Evolutionary conservation across 1,140 invertebrate species (phyloP).

Genomic region (Euwallacea similis): DNA sequence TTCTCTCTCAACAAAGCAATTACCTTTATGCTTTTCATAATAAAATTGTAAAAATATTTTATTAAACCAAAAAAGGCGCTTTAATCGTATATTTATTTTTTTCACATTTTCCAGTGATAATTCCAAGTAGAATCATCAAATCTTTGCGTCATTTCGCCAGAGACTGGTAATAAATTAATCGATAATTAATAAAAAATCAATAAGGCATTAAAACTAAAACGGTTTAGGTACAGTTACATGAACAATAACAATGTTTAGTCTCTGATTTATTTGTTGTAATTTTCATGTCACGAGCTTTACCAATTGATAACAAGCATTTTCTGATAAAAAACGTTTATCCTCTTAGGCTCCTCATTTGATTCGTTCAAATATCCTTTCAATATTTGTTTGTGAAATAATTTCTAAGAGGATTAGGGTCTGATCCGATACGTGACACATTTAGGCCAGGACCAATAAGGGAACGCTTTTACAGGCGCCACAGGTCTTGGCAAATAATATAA

Average conservation of each 20-base stretch:
- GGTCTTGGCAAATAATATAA: slow-evolving; percentile 19
- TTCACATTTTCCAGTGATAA: too few relatives aligned
- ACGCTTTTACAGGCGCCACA: slow-evolving; percentile 14
- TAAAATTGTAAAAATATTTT: too few relatives aligned
- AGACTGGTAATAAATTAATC: slow-evolving; percentile 8
- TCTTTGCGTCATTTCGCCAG: neutral
- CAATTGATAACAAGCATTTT: slow-evolving; percentile 32
- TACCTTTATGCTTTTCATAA: too few relatives aligned
- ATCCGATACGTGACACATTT: slow-evolving; percentile 14
- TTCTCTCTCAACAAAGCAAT: too few relatives aligned
- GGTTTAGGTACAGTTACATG: slow-evolving; percentile 6
- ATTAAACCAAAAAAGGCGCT: too few relatives aligned
- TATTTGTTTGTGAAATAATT: slow-evolving; percentile 25
- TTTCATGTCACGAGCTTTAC: slow-evolving; percentile 22
- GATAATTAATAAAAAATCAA: slow-evolving; percentile 2
- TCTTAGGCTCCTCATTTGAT: slow-evolving; percentile 26
- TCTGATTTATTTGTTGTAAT: slow-evolving; percentile 35
- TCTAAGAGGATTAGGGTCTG: slow-evolving; percentile 23
- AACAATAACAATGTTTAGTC: slow-evolving; percentile 34
- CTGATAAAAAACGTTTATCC: slow-evolving; percentile 35
- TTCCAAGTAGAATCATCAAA: too few relatives aligned
- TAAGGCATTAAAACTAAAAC: slow-evolving; percentile 16
- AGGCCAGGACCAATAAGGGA: slow-evolving; percentile 16
- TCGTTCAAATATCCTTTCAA: slow-evolving; percentile 23
- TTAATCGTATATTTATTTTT: too few relatives aligned